phyloP scores from a whole-genome alignment of 2,113 vertebrate genomes.

The Thamnaconus septentrionalis region DNA sequence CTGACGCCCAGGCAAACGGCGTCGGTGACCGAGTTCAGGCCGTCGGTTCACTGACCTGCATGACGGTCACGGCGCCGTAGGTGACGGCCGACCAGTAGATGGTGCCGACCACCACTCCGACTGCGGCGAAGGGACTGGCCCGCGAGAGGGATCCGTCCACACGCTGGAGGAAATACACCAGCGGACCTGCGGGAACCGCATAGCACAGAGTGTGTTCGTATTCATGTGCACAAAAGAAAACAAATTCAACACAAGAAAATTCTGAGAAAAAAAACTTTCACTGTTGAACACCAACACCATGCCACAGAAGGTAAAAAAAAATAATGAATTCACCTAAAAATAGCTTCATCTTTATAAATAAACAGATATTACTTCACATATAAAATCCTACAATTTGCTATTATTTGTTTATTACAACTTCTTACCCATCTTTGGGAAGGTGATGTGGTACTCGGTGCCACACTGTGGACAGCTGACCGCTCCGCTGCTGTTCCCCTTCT shows the following conservation, averaged over 20 bases:
- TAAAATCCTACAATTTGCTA: too few species aligned
- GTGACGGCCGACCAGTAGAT: slow-evolving; percentile 81
- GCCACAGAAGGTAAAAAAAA: too few species aligned
- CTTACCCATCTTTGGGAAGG: slow-evolving; percentile 78
- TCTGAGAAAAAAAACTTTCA: too few species aligned
- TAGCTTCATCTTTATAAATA: too few species aligned
- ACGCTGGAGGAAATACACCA: slow-evolving; percentile 79
- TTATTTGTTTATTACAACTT: too few species aligned
- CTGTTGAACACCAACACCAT: too few species aligned
- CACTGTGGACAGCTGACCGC: slow-evolving; percentile 77
- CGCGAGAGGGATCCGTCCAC: slow-evolving; percentile 72
- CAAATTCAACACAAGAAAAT: neutral
- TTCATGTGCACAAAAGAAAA: neutral
- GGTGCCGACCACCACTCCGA: slow-evolving; percentile 75
- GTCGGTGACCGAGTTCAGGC: fast-evolving
- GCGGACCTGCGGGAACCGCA: slow-evolving; percentile 57
- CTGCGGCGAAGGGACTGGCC: slow-evolving; percentile 74
- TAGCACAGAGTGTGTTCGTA: neutral
- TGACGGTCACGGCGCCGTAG: slow-evolving; percentile 80
- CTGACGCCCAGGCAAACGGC: fast-evolving
- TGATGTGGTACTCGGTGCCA: slow-evolving; percentile 73
- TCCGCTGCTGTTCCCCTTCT: slow-evolving; percentile 72
- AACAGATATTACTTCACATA: too few species aligned
- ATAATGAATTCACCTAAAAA: too few species aligned
- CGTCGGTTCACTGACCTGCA: slow-evolving; percentile 70